Percentiles rank a stretch among this genome's conserved stretches.
phyloP scores from a whole-genome alignment of 1,140 invertebrate genomes.

The Caerostris darwini region DNA sequence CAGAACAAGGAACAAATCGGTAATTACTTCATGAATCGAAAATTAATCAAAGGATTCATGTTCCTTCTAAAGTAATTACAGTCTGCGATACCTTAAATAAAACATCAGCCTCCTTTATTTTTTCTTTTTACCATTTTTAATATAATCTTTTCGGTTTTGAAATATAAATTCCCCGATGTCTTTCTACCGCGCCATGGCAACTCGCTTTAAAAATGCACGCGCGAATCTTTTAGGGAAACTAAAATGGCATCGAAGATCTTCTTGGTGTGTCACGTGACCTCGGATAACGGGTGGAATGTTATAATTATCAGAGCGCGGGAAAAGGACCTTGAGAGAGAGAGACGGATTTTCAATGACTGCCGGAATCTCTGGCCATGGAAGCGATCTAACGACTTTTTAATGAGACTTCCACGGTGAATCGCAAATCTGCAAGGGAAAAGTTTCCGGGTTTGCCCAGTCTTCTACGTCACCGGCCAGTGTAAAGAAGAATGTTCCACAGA shows the following conservation, averaged over 20 bases:
- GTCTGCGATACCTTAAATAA: no score
- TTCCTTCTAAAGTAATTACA: no score
- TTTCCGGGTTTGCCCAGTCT: background rate
- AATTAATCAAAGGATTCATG: no score
- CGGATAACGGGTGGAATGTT: background rate
- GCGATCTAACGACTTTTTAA: slow-evolving; percentile 48
- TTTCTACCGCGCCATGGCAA: background rate
- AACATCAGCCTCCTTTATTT: no score
- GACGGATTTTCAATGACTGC: slow-evolving; percentile 29
- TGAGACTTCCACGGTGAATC: slow-evolving; percentile 40
- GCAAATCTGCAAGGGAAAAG: slow-evolving; percentile 22
- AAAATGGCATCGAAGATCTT: background rate
- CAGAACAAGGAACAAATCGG: no score
- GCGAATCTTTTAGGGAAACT: background rate
- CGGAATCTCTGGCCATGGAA: background rate
- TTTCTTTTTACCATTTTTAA: no score
- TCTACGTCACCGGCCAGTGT: background rate
- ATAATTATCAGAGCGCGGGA: slow-evolving; percentile 38
- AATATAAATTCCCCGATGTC: no score
- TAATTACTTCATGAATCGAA: no score
- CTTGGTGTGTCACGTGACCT: background rate
- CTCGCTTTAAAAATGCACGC: background rate
- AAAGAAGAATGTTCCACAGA: slow-evolving; percentile 43
- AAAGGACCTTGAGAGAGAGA: background rate
- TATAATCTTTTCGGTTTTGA: no score